phyloP scores from a whole-genome alignment of 2,888 invertebrate species.

The Tortrix viridana region DNA sequence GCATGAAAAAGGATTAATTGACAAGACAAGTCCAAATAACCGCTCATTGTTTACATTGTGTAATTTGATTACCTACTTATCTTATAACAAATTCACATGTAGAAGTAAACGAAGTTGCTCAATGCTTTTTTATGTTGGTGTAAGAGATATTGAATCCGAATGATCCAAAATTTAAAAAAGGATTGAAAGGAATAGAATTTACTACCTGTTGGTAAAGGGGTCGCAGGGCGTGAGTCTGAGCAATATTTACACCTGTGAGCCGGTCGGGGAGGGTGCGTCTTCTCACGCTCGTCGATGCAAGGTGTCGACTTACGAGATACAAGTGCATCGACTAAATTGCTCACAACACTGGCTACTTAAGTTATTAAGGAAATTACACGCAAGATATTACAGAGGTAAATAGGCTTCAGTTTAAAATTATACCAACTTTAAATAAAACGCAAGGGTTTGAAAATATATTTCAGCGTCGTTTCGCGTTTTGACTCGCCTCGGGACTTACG shows the following conservation, averaged over 20 bases:
- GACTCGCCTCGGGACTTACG: too few relatives aligned
- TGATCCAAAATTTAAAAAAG: neutral
- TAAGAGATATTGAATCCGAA: neutral
- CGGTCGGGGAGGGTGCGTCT: slow-evolving; percentile 55
- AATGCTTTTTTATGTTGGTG: neutral
- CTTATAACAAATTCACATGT: neutral
- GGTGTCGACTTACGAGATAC: slow-evolving; percentile 49
- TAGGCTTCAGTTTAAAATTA: neutral
- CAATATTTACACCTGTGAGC: slow-evolving; percentile 60
- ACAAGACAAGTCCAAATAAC: slow-evolving; percentile 47
- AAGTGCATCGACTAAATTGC: slow-evolving; percentile 43
- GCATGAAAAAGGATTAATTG: slow-evolving; percentile 47
- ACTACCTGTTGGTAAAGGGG: slow-evolving; percentile 46
- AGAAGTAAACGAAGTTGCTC: neutral
- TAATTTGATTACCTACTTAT: neutral
- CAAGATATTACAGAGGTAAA: slow-evolving; percentile 8
- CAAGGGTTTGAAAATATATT: too few relatives aligned
- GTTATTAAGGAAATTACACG: slow-evolving; percentile 44
- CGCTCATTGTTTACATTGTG: slow-evolving; percentile 22
- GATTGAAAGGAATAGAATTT: slow-evolving; percentile 13
- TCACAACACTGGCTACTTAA: slow-evolving; percentile 39
- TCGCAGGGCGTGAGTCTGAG: slow-evolving; percentile 52
- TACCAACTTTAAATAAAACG: too few relatives aligned
- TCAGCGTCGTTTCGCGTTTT: too few relatives aligned
- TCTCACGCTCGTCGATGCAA: slow-evolving; percentile 58